Percentiles rank a stretch among this genome's conserved stretches.
phyloP scores from a whole-genome alignment of 2,888 invertebrate genomes.

The Ptilodon capucinus region DNA sequence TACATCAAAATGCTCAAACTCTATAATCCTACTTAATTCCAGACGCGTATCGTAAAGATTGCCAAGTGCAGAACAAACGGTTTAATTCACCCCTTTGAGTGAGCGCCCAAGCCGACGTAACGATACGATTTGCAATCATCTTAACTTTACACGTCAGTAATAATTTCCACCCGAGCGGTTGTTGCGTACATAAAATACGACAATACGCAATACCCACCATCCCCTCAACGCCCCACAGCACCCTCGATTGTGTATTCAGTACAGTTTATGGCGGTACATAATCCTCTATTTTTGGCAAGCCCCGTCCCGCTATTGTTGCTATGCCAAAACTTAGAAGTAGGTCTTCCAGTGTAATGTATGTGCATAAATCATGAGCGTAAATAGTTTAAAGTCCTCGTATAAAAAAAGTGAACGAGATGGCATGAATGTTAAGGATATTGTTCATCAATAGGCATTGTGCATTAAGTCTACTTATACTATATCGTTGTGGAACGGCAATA shows the following conservation, averaged over 20 bases:
- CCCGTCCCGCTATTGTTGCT: constrained; percentile 31
- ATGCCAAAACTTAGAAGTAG: constrained; percentile 8
- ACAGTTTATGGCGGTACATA: constrained; percentile 59
- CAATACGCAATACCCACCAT: constrained; percentile 23
- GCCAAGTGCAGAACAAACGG: background rate
- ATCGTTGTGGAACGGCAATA: no score
- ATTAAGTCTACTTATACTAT: no score
- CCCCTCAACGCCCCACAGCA: constrained; percentile 11
- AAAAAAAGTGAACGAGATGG: background rate
- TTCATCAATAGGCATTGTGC: no score
- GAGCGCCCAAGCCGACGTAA: constrained; percentile 5
- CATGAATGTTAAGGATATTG: no score
- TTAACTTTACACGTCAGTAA: constrained; percentile 37
- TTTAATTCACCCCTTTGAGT: background rate
- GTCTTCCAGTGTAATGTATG: background rate
- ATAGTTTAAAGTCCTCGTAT: background rate
- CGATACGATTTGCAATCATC: constrained; percentile 33
- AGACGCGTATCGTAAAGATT: background rate
- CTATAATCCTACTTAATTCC: background rate
- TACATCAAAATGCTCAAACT: background rate
- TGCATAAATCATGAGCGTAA: background rate
- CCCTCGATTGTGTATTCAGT: constrained; percentile 51
- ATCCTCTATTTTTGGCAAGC: constrained; percentile 57
- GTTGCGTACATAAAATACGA: constrained; percentile 45
- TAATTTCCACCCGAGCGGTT: constrained; percentile 48